Base-by-base conservation (phyloP, 2,113 vertebrate genomes). In the Ranitomeya variabilis region DNA sequence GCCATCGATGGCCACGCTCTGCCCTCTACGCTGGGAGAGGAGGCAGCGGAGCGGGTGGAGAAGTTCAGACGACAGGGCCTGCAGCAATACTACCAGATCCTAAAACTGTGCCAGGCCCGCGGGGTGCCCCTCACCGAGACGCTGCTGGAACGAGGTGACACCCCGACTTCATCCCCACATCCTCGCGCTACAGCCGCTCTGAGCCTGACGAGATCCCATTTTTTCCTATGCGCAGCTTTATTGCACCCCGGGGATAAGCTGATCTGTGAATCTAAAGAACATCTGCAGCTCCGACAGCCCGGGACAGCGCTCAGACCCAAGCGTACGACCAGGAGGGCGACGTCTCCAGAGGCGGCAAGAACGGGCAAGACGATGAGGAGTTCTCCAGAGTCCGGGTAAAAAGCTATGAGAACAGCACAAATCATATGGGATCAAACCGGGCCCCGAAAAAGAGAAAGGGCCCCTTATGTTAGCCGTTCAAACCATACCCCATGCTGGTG, bases 191-290 rank as follows among this genome's bases (percentile, higher is more conserved):
- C 1, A 7, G 11, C 19, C 0, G 13, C 3, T 59, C 80, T 67
- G 74, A 66, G 8, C 14, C 51, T 7, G 6, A 14, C 45, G 21
- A 7, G 1, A 31, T n/a, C 67, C 37, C 5, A 13, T 45, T 62
- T 12, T 82, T 10, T 21, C 26, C 67, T 6, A 13, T 71, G 18
- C 23, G 16, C 84, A 94, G 93, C 92, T 7, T 82, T 94, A 62
- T 90, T 94, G 0, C 93, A 92, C 83, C 92, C 93, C 0, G 93
- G 92, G 14, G 93, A 94, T 89, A 93, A 55, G 87, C 80, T 93
- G 18, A 21, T 94, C 55, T 59, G 67, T 80, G 89, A 87, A 19
- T 80, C 86, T 2, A 57, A 89, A 3, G 3, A 90, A 16, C 69
- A 89, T 13, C 74, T 52, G 62, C 26, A 55, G 18, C 83, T 94